Base-by-base conservation (phyloP, 2,888 invertebrate species). In the Stegophylla sp. region DNA sequence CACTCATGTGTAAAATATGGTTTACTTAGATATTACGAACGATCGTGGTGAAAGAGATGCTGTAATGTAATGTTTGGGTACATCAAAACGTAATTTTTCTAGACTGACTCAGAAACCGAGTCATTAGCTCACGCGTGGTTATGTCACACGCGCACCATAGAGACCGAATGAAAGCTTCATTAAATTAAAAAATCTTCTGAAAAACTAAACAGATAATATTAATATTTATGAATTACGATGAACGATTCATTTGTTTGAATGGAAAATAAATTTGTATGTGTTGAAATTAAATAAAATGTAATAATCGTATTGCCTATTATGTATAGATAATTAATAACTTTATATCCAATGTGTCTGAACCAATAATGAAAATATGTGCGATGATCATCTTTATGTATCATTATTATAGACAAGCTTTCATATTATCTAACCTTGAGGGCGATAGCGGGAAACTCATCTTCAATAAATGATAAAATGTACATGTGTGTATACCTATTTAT, bases 11-110 rank as follows among this genome's bases (percentile, higher is more conserved):
- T 69, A 79, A 79, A 71, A 79, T 20, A 61, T 26, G 51, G 48
- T 69, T 79, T 71, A 79, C 69, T 69, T 69, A 63, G 23, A 23
- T 63, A 79, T 71, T 79, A 79, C 41, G 45, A 79, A 61, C 48
- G 34, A 61, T 56, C 48, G 20, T 48, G 48, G 79, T 79, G 79
- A 79, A 79, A 79, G 79, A 79, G 67, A 79, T 79, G 61, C 79
- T 71, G 79, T 79, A 79, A 72, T 56, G 28, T 53, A 51, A 79
- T 69, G 69, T 67, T n/a, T 10, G 12, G 15, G 67, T 41, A 61
- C 69, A 79, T 79, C 69, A 79, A 69, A 79, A 71, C 79, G 20
- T 71, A 20, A 51, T 61, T 67, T 69, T 64, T 79, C 61, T 41
- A 15, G 59, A 12, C 77, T 34, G 67, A 69, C 61, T 56, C 48